These are phyloP conservation scores for Thamnophis elegans DNA, from an alignment of 2,797 vertebrate genomes.

Conservation along the genomic window DNA sequence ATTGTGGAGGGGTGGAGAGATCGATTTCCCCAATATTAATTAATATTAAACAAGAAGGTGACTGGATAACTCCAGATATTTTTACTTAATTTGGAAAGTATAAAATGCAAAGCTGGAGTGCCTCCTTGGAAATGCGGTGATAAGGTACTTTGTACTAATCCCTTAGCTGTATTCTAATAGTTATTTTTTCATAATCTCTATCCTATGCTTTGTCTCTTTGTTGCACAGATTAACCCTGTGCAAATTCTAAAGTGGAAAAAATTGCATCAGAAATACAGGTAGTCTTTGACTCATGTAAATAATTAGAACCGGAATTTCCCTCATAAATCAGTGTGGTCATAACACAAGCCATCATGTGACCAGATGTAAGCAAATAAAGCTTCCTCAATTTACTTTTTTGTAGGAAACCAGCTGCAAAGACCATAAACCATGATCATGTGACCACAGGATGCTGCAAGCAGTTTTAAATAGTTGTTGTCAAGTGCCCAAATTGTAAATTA, in stretches of 20 bases:
- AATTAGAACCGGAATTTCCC: neutral
- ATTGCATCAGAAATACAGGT: constrained; percentile 46
- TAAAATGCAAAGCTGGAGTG: constrained; percentile 64
- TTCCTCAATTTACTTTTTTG: neutral
- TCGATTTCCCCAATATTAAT: constrained; percentile 58
- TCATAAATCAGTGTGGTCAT: neutral
- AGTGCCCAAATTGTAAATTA: neutral
- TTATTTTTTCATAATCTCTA: constrained; percentile 74
- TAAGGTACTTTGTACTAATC: constrained; percentile 69
- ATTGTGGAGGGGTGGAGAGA: constrained; percentile 49
- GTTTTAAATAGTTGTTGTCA: neutral
- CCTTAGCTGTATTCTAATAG: constrained; percentile 69
- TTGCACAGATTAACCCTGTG: constrained; percentile 68
- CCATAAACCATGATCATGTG: neutral
- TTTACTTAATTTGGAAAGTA: constrained; percentile 68
- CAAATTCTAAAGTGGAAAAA: constrained; percentile 60
- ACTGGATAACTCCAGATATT: constrained; percentile 65
- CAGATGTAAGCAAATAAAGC: neutral
- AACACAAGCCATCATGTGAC: neutral
- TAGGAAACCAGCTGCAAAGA: neutral
- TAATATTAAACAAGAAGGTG: constrained; percentile 67
- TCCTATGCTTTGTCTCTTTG: constrained; percentile 66
- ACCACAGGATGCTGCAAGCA: neutral
- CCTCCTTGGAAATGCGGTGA: constrained; percentile 68
- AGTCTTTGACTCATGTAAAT: neutral